These are phyloP conservation scores for Hemiprocne comata DNA, from an alignment of 2,113 vertebrate genomes.

Conservation along the genomic window DNA sequence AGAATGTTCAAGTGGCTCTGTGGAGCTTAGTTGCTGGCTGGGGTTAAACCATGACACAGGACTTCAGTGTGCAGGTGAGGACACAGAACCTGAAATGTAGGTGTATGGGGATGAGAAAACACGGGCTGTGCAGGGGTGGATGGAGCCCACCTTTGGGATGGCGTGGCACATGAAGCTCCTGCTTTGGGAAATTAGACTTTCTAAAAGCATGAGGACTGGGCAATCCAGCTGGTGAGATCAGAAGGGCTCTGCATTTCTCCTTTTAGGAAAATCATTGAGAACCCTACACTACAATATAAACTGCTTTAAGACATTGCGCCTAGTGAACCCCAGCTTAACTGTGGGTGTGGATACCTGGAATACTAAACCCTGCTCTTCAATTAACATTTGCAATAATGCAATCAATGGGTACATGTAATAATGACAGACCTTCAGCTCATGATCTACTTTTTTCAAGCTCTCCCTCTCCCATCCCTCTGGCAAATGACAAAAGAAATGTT, in stretches of 20 bases:
- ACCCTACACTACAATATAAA: background rate
- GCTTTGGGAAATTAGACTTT: background rate
- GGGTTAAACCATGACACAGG: too few species aligned
- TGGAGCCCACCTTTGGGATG: background rate
- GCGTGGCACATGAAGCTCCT: fast-evolving
- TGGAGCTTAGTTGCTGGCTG: too few species aligned
- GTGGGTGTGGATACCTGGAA: background rate
- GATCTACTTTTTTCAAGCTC: background rate
- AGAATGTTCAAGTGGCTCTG: too few species aligned
- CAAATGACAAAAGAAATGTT: background rate
- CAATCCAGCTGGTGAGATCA: background rate
- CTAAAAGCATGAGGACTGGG: background rate
- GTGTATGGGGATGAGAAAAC: background rate
- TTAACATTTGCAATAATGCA: background rate
- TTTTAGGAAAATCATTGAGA: background rate
- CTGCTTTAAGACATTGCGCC: background rate
- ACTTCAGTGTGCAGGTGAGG: background rate
- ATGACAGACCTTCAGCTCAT: background rate
- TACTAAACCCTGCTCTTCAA: background rate
- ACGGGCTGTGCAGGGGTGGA: background rate
- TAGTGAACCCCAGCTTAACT: background rate
- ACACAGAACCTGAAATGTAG: background rate
- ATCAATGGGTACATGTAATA: background rate
- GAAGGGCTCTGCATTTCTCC: background rate
- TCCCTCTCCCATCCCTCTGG: background rate